Evolutionary conservation across 2,888 invertebrate species (phyloP).

Genomic region (Chalcis sispes): DNA sequence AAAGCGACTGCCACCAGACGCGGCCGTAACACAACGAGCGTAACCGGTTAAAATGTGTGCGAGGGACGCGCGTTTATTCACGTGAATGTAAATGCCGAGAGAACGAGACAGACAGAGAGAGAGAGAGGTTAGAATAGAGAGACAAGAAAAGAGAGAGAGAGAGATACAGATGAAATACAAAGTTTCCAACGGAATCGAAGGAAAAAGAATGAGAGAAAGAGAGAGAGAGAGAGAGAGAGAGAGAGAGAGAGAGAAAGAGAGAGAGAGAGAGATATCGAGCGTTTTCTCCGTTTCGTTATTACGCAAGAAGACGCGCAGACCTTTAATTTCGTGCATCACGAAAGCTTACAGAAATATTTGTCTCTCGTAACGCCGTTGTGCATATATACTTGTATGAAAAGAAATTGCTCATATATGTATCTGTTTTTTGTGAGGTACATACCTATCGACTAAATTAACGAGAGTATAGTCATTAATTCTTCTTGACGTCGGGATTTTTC

Average conservation of each 20-base stretch:
- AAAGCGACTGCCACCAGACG: background rate
- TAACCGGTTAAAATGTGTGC: slow-evolving; percentile 51
- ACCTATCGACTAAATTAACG: too few relatives aligned
- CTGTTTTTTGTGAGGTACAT: too few relatives aligned
- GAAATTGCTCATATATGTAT: too few relatives aligned
- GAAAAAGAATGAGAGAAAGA: slow-evolving; percentile 13
- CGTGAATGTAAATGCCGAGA: slow-evolving; percentile 43
- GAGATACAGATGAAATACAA: slow-evolving; percentile 35
- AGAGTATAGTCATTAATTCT: too few relatives aligned
- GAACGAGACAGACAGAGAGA: slow-evolving; percentile 15
- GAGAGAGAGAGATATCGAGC: background rate
- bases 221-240: background rate
- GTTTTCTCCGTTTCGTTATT: slow-evolving; percentile 4
- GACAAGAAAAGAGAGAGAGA: slow-evolving; percentile 26
- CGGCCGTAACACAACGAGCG: slow-evolving; percentile 2
- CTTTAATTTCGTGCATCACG: slow-evolving; percentile 50
- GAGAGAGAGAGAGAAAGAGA: background rate
- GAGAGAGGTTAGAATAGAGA: too few relatives aligned
- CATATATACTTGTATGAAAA: too few relatives aligned
- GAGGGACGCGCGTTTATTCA: slow-evolving; percentile 31
- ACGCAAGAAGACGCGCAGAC: background rate
- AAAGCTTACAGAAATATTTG: slow-evolving; percentile 36
- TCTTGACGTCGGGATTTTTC: too few relatives aligned
- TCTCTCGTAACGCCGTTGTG: background rate
- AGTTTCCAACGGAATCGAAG: slow-evolving; percentile 32